phyloP scores from a whole-genome alignment of 2,113 vertebrate species.

The Cephalopterus ornatus region DNA sequence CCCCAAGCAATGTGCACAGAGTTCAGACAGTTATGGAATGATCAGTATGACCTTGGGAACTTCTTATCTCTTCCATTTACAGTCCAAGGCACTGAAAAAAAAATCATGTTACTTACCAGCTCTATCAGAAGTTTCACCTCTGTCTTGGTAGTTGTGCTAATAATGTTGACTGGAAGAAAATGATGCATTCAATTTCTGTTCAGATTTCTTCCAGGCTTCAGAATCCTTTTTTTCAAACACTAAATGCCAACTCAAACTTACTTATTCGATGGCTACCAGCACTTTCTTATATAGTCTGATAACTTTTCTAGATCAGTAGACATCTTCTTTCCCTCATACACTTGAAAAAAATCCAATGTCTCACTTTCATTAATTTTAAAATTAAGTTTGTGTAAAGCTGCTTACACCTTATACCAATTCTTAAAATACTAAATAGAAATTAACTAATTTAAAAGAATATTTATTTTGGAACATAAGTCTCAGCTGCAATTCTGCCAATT shows the following conservation, averaged over 20 bases:
- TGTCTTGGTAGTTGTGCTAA: neutral
- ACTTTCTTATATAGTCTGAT: neutral
- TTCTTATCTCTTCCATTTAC: neutral
- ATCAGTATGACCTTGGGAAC: neutral
- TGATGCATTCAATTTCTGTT: neutral
- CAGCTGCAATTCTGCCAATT: neutral
- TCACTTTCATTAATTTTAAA: neutral
- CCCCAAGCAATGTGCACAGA: rapidly evolving
- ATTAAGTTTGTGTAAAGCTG: neutral
- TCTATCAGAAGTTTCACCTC: neutral
- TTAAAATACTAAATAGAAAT: neutral
- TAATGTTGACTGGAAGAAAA: neutral
- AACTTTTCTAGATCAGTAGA: neutral
- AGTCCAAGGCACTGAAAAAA: neutral
- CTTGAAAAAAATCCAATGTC: neutral
- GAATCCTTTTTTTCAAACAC: neutral
- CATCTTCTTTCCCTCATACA: neutral
- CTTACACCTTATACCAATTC: neutral
- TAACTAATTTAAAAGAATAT: neutral
- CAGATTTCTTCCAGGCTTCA: neutral
- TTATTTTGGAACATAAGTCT: neutral
- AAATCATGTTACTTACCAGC: neutral
- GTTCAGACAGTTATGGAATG: neutral
- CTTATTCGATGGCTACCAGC: neutral
- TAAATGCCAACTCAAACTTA: neutral